phyloP scores from a whole-genome alignment of 1,140 invertebrate species.

The Tetragnatha versicolor region DNA sequence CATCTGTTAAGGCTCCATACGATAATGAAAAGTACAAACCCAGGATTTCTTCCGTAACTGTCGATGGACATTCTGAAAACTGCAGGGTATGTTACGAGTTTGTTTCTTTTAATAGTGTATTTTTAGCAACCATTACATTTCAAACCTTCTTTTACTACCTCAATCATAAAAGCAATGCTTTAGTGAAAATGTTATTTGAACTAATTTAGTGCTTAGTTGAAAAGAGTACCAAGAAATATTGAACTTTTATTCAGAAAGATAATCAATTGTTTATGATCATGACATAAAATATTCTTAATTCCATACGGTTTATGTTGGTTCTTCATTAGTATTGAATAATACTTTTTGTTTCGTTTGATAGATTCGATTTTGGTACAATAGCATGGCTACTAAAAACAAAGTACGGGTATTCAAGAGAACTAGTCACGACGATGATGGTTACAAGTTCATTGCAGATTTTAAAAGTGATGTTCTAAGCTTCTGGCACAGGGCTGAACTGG shows the following conservation, averaged over 20 bases:
- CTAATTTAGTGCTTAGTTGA: too few relatives aligned
- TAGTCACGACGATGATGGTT: constrained; percentile 21
- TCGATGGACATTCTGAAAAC: constrained; percentile 7
- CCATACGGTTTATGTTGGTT: too few relatives aligned
- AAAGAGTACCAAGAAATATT: too few relatives aligned
- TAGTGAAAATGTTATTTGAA: too few relatives aligned
- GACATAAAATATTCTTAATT: too few relatives aligned
- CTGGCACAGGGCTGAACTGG: constrained; percentile 27
- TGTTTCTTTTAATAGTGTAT: not conserved
- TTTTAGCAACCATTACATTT: not conserved
- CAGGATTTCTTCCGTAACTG: constrained; percentile 9
- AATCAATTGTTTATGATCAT: too few relatives aligned
- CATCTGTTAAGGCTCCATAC: not conserved
- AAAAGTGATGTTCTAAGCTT: not conserved
- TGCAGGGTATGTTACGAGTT: constrained; percentile 45
- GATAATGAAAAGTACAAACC: not conserved
- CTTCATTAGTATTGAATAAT: not conserved
- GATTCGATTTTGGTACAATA: constrained; percentile 45
- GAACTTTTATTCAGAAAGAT: too few relatives aligned
- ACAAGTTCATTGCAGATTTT: constrained; percentile 17
- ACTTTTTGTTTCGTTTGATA: constrained; percentile 2
- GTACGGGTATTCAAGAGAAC: constrained; percentile 20
- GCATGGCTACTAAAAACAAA: not conserved
- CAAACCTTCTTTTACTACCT: too few relatives aligned
- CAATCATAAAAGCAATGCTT: too few relatives aligned